phyloP scores from a whole-genome alignment of 2,797 vertebrate genomes.

The Lindbergichthys nudifrons region DNA sequence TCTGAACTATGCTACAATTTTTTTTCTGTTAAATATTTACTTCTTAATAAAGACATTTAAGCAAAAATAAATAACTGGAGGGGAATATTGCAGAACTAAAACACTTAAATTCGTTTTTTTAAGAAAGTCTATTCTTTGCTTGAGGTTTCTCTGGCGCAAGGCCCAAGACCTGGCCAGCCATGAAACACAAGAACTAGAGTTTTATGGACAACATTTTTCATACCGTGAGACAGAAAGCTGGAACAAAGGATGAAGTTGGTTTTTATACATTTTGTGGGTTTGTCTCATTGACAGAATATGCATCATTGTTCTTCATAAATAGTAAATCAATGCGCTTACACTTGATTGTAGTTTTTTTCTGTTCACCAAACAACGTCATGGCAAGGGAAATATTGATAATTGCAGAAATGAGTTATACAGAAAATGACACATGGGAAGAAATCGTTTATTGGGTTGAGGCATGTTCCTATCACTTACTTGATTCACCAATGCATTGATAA shows the following conservation, averaged over 20 bases:
- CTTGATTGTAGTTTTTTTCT: neutral
- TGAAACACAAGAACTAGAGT: no score
- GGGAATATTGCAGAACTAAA: no score
- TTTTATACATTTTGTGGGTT: neutral
- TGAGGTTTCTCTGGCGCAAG: no score
- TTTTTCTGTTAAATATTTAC: neutral
- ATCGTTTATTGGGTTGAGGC: neutral
- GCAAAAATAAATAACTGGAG: no score
- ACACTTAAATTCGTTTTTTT: no score
- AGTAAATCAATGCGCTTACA: constrained; percentile 7
- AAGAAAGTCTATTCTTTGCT: no score
- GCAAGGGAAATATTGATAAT: neutral
- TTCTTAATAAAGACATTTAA: neutral
- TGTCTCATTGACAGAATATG: constrained; percentile 27
- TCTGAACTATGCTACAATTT: neutral
- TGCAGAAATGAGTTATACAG: constrained; percentile 30
- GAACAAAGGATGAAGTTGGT: neutral
- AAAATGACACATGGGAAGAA: constrained; percentile 23
- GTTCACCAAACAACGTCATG: neutral
- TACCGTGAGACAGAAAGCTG: no score
- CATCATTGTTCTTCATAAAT: constrained; percentile 10
- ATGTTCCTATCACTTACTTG: neutral
- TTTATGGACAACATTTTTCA: no score
- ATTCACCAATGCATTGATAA: neutral
- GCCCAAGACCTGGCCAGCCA: no score